Conservation (phyloP, 2,113 vertebrate genomes). For the Dicentrarchus labrax region DNA sequence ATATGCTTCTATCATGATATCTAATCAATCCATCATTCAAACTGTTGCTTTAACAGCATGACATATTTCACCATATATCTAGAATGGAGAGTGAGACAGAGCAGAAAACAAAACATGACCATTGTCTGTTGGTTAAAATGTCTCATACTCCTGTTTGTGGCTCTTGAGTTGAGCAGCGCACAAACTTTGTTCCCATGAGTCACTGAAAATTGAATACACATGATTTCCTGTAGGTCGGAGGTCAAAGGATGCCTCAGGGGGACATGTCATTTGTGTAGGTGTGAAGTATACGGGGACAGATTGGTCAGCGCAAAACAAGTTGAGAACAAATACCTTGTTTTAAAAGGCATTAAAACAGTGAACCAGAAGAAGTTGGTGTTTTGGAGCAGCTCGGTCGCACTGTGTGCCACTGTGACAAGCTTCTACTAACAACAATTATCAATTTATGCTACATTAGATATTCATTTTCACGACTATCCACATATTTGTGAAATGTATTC, state of each 20-base stretch:
- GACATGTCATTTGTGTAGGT: neutral
- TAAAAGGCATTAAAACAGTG: neutral
- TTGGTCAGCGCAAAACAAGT: neutral
- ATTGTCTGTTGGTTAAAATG: neutral
- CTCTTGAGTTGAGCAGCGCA: neutral
- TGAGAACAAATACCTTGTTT: neutral
- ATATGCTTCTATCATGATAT: neutral
- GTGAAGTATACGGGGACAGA: neutral
- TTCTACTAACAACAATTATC: neutral
- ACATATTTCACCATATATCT: neutral
- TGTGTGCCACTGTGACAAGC: neutral
- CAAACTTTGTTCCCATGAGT: neutral
- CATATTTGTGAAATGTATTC: conserved; percentile 7
- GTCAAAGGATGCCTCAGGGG: neutral
- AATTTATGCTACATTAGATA: conserved; percentile 19
- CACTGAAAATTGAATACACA: conserved; percentile 5
- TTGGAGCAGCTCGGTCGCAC: neutral
- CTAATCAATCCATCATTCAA: neutral
- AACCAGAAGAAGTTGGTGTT: neutral
- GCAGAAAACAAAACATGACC: neutral
- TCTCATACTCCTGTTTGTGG: conserved; percentile 8
- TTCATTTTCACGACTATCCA: neutral
- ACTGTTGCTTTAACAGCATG: neutral
- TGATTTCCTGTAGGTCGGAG: conserved; percentile 14
- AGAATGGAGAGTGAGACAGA: neutral